Evolutionary conservation across 2,113 vertebrate genomes (phyloP).

Genomic region (Cyprinodon tularosa): DNA sequence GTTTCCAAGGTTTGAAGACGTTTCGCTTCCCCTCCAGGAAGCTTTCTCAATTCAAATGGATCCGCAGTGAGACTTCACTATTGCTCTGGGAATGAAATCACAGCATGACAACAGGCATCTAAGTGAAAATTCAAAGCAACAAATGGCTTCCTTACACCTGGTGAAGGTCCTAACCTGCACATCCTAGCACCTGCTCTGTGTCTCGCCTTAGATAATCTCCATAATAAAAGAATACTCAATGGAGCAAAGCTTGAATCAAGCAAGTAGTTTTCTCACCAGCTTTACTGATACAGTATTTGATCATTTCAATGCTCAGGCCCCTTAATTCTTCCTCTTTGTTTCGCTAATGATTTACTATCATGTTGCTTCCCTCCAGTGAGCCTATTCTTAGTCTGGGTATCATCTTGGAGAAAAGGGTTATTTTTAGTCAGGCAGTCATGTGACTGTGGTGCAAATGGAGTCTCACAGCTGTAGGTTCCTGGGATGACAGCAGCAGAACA

Average conservation of each 20-base stretch:
- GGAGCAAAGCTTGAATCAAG: constrained; percentile 5
- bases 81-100: background rate
- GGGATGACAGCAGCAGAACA: constrained; percentile 34
- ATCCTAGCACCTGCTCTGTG: background rate
- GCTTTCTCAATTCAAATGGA: too few relatives aligned
- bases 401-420: constrained; percentile 54
- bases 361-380: constrained; percentile 35
- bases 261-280: constrained; percentile 38
- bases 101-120: background rate
- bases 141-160: background rate
- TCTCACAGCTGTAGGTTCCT: constrained; percentile 55
- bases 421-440: constrained; percentile 62
- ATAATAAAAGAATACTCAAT: background rate
- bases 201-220: background rate
- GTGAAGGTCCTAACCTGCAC: background rate
- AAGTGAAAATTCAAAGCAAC: background rate
- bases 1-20: too few relatives aligned
- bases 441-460: constrained; percentile 51
- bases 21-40: too few relatives aligned
- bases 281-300: constrained; percentile 3
- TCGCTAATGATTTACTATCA: constrained; percentile 54
- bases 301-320: constrained; percentile 29
- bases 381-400: constrained; percentile 67
- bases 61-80: too few relatives aligned
- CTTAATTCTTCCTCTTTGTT: constrained; percentile 26